Conservation (phyloP, 2,113 vertebrate genomes). For the Sylvietta virens region DNA sequence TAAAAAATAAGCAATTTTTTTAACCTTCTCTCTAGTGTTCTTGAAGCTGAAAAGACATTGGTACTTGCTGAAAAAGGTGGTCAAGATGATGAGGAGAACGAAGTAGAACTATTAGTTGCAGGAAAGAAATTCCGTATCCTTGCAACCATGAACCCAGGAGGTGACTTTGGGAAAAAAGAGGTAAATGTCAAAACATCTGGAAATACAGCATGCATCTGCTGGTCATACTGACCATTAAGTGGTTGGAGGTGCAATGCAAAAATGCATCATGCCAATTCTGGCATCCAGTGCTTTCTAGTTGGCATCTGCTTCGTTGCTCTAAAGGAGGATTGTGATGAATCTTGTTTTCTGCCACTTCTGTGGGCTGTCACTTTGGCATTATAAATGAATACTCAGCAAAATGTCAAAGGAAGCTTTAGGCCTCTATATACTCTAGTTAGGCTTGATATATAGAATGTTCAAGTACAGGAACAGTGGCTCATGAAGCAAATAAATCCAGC, state of each 20-base stretch:
- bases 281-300: neutral
- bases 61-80: conserved; percentile 94
- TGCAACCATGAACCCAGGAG: conserved; percentile 98
- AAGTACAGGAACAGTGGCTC: neutral
- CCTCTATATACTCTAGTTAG: neutral
- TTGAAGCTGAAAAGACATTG: conserved; percentile 87
- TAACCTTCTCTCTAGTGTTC: conserved; percentile 64
- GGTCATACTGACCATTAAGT: neutral
- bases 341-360: neutral
- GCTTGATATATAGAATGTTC: neutral
- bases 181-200: conserved; percentile 60
- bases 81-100: conserved; percentile 76
- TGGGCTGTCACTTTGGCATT: neutral
- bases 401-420: neutral
- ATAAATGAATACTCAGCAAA: neutral
- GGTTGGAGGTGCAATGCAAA: neutral
- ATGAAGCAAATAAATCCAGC: neutral
- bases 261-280: neutral
- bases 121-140: conserved; percentile 84
- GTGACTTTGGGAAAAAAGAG: conserved; percentile 99
- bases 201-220: neutral
- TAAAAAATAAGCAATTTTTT: neutral
- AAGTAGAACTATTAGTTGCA: conserved; percentile 87
- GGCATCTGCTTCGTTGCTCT: rapidly evolving
- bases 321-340: neutral